Base-by-base conservation (phyloP, 2,888 invertebrate species). In the Napeogenes sylphis region DNA sequence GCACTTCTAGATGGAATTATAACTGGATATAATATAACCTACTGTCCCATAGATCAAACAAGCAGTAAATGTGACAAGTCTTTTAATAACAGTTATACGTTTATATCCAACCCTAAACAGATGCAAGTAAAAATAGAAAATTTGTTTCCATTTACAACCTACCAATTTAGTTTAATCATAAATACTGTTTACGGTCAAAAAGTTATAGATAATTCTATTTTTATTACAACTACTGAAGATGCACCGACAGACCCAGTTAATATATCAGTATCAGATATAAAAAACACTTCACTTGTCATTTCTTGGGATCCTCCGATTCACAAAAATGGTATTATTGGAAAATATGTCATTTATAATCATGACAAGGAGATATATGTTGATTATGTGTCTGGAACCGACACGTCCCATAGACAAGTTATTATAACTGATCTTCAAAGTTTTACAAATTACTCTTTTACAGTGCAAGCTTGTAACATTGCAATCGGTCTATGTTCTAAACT, bases 21-120 rank as follows among this genome's bases (percentile, higher is more conserved):
- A 30, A 92, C 91, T 66, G 96, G 95, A 21, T 97, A 94, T 80
- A 92, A 92, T 58, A 92, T 97, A 61, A 93, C 93, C 59, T 97
- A 96, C 75, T 97, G 97, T 74, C 93, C 93, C 59, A 86, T 90
- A 38, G 84, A 91, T 33, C 89, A 92, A 4, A 89, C 91, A 38
- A 89, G 91, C 67, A 84, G 82, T 65, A 83, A 83, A 38, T 94
- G 94, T 82, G 92, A 92, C 73, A 91, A 90, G 58, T 78, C 85
- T 47, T 80, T 77, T 68, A 74, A 76, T 64, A 76, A 85, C 69
- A 76, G 75, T 66, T 76, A 83, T 84, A 64, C 88, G 85, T 73
- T 84, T 72, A 76, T 90, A 61, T 65, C 77, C 62, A 71, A 92
- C 73, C 85, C 92, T 1, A 87, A 85, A 63, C 86, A 89, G 57